Percentiles rank a stretch among this genome's conserved stretches.
Conservation (phyloP, 2,797 vertebrate genomes). For the Lacerta bilineata region DNA sequence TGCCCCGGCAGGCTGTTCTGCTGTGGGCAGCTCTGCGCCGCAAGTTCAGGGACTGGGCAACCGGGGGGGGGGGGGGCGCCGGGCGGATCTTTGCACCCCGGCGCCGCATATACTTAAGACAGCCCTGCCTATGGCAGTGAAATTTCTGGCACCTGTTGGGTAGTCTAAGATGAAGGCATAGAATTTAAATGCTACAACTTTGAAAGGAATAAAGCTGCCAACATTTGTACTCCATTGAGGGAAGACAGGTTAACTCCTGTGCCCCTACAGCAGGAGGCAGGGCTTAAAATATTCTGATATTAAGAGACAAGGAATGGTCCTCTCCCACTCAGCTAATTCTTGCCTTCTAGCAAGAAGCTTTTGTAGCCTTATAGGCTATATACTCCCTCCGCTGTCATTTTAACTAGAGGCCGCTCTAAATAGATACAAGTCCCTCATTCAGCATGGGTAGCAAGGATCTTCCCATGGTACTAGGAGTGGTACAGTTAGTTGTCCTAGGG, state of each 20-base stretch:
- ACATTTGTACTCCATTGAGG: background rate
- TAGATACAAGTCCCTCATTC: too few relatives aligned
- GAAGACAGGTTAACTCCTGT: background rate
- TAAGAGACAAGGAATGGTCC: background rate
- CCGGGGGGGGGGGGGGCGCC: too few relatives aligned
- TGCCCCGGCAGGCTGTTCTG: accelerated
- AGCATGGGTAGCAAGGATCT: too few relatives aligned
- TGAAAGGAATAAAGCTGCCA: background rate
- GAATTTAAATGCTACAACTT: background rate
- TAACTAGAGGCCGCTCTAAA: too few relatives aligned
- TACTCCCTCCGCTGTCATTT: too few relatives aligned
- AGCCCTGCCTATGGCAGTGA: too few relatives aligned
- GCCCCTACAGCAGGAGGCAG: background rate
- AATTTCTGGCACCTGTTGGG: background rate
- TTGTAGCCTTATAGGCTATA: too few relatives aligned
- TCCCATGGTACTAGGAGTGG: background rate
- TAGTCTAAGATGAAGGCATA: background rate
- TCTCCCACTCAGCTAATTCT: background rate
- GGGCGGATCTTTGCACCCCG: too few relatives aligned
- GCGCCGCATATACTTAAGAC: too few relatives aligned
- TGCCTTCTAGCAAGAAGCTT: too few relatives aligned
- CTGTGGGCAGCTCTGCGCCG: accelerated
- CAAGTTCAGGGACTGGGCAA: too few relatives aligned
- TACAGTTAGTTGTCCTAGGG: background rate
- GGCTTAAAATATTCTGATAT: background rate